These are phyloP conservation scores for Leptopilina boulardi DNA, from an alignment of 1,140 invertebrate genomes.

Conservation along the genomic window DNA sequence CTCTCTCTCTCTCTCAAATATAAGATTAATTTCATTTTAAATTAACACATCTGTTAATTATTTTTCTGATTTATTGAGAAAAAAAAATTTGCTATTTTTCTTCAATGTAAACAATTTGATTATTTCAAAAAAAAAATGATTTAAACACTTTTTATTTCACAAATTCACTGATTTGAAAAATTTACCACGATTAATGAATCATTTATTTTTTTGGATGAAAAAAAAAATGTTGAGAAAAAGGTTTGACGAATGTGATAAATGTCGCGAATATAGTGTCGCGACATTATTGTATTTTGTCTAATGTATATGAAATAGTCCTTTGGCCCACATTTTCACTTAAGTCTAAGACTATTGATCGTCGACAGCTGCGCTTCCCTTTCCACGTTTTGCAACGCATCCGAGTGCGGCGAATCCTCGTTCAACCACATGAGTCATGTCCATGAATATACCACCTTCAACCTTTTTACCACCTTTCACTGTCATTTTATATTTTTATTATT, in stretches of 20 bases:
- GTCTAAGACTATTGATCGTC: conserved; percentile 33
- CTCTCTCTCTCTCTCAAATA: too few relatives aligned
- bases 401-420: conserved; percentile 18
- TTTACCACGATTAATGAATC: neutral
- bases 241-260: neutral
- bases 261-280: conserved; percentile 5
- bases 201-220: neutral
- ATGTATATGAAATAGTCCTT: conserved; percentile 25
- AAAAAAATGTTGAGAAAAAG: neutral
- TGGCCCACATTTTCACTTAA: conserved; percentile 31
- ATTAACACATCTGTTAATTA: neutral
- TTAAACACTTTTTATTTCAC: neutral
- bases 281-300: conserved; percentile 29
- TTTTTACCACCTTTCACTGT: neutral
- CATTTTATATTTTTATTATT: neutral
- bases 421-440: conserved; percentile 12
- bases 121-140: neutral
- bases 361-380: conserved; percentile 28
- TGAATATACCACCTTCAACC: conserved; percentile 25
- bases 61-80: too few relatives aligned
- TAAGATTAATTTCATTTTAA: neutral
- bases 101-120: neutral
- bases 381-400: conserved; percentile 1
- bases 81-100: too few relatives aligned
- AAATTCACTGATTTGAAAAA: neutral